A percentile compares a stretch with the other conserved stretches of the same genome.
Conservation (phyloP, 1,140 invertebrate species). For the Atta texana region DNA sequence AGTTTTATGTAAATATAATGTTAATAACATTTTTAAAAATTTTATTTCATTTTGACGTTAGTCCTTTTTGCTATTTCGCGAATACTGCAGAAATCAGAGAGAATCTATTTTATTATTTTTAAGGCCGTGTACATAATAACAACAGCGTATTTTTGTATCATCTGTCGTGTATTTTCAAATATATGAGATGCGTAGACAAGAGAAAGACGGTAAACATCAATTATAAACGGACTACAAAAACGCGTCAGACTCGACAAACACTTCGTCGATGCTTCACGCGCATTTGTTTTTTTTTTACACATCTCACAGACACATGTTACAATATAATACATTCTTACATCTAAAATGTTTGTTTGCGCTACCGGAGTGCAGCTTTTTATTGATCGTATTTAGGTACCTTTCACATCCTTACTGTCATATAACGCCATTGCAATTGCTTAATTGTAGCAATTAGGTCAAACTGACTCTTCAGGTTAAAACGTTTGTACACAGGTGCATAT, state of each 20-base stretch:
- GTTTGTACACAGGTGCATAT: slow-evolving; percentile 75
- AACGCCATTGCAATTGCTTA: not conserved
- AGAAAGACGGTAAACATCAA: slow-evolving; percentile 48
- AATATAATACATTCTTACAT: slow-evolving; percentile 54
- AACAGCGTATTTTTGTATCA: slow-evolving; percentile 44
- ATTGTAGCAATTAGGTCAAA: slow-evolving; percentile 31
- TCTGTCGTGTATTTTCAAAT: slow-evolving; percentile 49
- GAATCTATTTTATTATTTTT: not conserved
- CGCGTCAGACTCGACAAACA: slow-evolving; percentile 34
- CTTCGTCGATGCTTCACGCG: slow-evolving; percentile 14
- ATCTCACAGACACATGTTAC: slow-evolving; percentile 50
- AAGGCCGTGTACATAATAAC: slow-evolving; percentile 15
- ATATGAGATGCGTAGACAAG: slow-evolving; percentile 52
- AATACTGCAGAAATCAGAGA: not conserved
- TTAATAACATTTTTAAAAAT: slow-evolving; percentile 19
- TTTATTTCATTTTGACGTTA: not conserved
- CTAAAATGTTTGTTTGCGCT: slow-evolving; percentile 39
- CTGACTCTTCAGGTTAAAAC: slow-evolving; percentile 45
- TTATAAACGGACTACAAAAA: slow-evolving; percentile 56
- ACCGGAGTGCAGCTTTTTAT: slow-evolving; percentile 36
- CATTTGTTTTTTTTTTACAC: slow-evolving; percentile 28
- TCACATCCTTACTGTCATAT: not conserved
- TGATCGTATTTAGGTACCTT: slow-evolving; percentile 19
- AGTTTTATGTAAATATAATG: not conserved
- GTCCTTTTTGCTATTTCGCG: not conserved